Conservation (phyloP, 2,113 vertebrate genomes). For the Thomomys bottae region DNA sequence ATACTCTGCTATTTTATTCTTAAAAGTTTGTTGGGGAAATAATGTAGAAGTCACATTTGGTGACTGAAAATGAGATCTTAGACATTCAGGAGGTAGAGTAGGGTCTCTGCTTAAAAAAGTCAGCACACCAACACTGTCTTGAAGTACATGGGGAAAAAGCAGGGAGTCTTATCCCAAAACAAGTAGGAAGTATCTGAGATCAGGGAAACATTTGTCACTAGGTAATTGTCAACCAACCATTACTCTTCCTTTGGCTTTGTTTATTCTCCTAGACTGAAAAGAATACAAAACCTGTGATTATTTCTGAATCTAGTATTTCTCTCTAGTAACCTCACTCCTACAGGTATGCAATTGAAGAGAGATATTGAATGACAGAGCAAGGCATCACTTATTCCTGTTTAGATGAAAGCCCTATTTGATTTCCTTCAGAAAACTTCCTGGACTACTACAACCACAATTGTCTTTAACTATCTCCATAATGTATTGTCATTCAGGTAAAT, state of each 20-base stretch:
- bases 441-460: too few species aligned
- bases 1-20: neutral
- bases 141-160: neutral
- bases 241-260: neutral
- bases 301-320: neutral
- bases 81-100: neutral
- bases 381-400: neutral
- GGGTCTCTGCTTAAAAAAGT: neutral
- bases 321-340: neutral
- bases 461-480: neutral
- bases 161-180: neutral
- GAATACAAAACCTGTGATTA: neutral
- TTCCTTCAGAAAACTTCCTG: conserved; percentile 29
- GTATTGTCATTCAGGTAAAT: neutral
- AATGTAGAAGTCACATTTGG: neutral
- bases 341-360: neutral
- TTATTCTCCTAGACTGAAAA: neutral
- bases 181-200: neutral
- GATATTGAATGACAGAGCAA: neutral
- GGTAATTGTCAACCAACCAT: neutral
- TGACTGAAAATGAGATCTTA: neutral
- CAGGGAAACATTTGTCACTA: neutral
- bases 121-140: neutral
- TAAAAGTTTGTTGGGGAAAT: neutral
- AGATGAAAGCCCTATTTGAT: neutral